Evolutionary conservation across 2,888 invertebrate genomes (phyloP).

Genomic region (Pachycephus smyrnensis): DNA sequence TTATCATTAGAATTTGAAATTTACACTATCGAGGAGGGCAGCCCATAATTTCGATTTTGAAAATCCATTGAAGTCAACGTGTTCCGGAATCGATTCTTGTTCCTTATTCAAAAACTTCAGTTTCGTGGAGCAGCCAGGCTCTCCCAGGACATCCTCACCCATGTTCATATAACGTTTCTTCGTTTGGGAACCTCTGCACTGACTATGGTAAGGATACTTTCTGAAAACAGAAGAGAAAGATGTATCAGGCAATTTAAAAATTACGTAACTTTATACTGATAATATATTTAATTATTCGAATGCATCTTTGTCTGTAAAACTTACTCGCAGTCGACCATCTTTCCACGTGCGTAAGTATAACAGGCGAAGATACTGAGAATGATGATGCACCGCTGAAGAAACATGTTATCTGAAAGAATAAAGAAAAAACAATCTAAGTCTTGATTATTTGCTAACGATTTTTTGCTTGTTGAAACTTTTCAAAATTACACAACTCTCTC

Average conservation of each 20-base stretch:
- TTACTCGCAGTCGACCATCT: conserved; percentile 40
- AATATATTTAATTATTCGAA: neutral
- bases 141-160: conserved; percentile 26
- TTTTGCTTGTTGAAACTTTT: neutral
- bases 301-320: conserved; percentile 14
- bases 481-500: neutral
- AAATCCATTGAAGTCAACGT: conserved; percentile 21
- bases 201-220: conserved; percentile 29
- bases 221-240: conserved; percentile 17
- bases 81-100: conserved; percentile 15
- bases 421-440: neutral
- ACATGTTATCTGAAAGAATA: conserved; percentile 40
- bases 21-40: conserved; percentile 18
- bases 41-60: conserved; percentile 31
- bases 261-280: neutral
- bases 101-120: conserved; percentile 18
- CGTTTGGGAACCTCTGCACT: conserved; percentile 35
- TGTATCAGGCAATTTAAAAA: neutral
- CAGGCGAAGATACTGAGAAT: conserved; percentile 39
- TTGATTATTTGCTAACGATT: neutral
- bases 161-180: conserved; percentile 37
- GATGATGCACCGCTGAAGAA: conserved; percentile 38
- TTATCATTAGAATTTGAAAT: neutral
- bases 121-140: conserved; percentile 21
- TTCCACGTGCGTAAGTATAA: conserved; percentile 31